Conservation (phyloP, 2,888 invertebrate genomes). For the Brachycybe producta region DNA sequence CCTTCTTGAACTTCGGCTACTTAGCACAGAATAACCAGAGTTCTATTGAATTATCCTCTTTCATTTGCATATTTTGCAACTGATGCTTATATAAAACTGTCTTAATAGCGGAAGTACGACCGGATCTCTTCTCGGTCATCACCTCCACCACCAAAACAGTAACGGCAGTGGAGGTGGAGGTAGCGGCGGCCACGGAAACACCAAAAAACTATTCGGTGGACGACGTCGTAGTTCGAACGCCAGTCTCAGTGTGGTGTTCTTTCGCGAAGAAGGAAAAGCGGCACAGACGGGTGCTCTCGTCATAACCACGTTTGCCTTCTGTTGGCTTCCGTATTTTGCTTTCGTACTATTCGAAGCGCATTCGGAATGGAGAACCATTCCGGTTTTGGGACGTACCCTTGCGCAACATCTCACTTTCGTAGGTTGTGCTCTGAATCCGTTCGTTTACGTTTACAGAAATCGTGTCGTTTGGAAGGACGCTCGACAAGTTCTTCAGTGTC, state of each 20-base stretch:
- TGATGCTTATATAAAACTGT: too few relatives aligned
- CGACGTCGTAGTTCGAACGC: conserved; percentile 73
- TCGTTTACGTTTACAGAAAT: conserved; percentile 63
- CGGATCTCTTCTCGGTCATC: conserved; percentile 6
- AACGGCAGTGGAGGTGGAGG: conserved; percentile 18
- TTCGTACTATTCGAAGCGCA: conserved; percentile 34
- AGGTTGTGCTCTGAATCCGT: conserved; percentile 53
- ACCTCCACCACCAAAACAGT: conserved; percentile 18
- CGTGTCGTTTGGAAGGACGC: conserved; percentile 49
- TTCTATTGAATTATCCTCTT: too few relatives aligned
- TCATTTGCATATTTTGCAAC: too few relatives aligned
- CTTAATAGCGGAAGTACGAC: too few relatives aligned
- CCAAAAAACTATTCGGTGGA: conserved; percentile 28
- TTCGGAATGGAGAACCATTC: conserved; percentile 23
- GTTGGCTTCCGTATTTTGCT: conserved; percentile 43
- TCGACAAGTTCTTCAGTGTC: conserved; percentile 8
- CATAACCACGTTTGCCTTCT: conserved; percentile 50
- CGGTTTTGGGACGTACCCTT: conserved; percentile 40
- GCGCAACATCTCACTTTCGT: conserved; percentile 43
- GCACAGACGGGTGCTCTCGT: conserved; percentile 72
- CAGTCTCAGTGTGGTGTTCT: conserved; percentile 51
- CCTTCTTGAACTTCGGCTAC: too few relatives aligned
- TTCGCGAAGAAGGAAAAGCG: conserved; percentile 71
- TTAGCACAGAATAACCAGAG: too few relatives aligned
- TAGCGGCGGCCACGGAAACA: too few relatives aligned